Percentiles rank a stretch among this genome's conserved stretches.
phyloP scores from a whole-genome alignment of 2,888 invertebrate species.

The Athetis lepigone region DNA sequence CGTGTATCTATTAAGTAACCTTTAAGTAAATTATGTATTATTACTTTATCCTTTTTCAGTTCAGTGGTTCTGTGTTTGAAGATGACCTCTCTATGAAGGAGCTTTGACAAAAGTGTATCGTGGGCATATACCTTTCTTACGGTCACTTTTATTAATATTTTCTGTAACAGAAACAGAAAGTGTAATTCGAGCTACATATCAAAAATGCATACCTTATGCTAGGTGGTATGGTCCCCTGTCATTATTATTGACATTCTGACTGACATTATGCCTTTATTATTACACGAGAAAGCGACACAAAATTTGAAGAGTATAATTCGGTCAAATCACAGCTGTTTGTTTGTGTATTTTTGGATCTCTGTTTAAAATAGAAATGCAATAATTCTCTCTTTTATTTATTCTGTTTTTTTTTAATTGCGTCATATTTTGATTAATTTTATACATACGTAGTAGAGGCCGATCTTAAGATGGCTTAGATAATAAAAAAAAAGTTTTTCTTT shows the following conservation, averaged over 20 bases:
- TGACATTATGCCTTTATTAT: neutral
- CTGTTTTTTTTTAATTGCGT: too few species aligned
- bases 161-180: neutral
- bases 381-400: too few species aligned
- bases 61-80: slow-evolving; percentile 24
- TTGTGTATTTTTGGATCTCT: too few species aligned
- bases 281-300: slow-evolving; percentile 1
- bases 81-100: neutral
- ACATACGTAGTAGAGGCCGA: too few species aligned
- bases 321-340: neutral
- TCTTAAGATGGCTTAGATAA: too few species aligned
- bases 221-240: slow-evolving; percentile 19
- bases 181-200: neutral
- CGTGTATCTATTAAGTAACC: neutral
- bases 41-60: slow-evolving; percentile 31
- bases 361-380: too few species aligned
- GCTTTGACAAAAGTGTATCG: slow-evolving; percentile 11
- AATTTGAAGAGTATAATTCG: slow-evolving; percentile 5
- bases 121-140: neutral
- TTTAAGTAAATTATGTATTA: slow-evolving; percentile 19
- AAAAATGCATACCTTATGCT: slow-evolving; percentile 3
- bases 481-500: too few species aligned
- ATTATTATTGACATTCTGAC: slow-evolving; percentile 21
- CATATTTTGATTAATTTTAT: too few species aligned
- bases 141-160: neutral